phyloP scores from a whole-genome alignment of 2,113 vertebrate genomes.

The Tyrannus savana region DNA sequence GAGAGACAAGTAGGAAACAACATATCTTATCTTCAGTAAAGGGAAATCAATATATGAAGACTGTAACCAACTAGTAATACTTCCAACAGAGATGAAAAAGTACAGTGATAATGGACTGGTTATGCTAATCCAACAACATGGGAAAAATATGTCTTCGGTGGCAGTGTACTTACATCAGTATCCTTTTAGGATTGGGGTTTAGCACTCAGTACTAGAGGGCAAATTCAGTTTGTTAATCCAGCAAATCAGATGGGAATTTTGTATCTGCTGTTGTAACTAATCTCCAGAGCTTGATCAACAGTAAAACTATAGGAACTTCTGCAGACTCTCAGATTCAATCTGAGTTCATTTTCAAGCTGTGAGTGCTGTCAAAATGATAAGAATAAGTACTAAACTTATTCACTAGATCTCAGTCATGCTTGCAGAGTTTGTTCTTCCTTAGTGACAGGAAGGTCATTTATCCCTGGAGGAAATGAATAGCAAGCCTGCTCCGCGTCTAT shows the following conservation, averaged over 20 bases:
- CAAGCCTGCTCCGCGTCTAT: neutral
- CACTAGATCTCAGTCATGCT: conserved; percentile 25
- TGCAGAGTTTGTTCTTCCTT: conserved; percentile 32
- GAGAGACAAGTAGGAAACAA: neutral
- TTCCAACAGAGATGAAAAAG: neutral
- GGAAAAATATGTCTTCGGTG: neutral
- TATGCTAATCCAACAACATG: neutral
- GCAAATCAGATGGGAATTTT: neutral
- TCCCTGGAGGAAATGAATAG: conserved; percentile 34
- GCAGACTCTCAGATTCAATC: neutral
- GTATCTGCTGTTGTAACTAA: neutral
- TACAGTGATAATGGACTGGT: neutral
- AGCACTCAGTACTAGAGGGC: neutral
- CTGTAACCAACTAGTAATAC: neutral
- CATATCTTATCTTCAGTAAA: neutral
- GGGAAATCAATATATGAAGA: neutral
- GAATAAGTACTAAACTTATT: conserved; percentile 2
- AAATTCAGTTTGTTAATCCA: neutral
- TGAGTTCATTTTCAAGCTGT: conserved; percentile 33
- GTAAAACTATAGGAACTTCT: neutral
- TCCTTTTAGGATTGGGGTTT: neutral
- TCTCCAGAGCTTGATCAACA: neutral
- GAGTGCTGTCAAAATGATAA: conserved; percentile 39
- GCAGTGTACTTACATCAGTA: neutral
- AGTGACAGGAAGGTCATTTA: conserved; percentile 55